Evolutionary conservation across 2,797 vertebrate species (phyloP).

Genomic region (Phyllotis vaccarum): DNA sequence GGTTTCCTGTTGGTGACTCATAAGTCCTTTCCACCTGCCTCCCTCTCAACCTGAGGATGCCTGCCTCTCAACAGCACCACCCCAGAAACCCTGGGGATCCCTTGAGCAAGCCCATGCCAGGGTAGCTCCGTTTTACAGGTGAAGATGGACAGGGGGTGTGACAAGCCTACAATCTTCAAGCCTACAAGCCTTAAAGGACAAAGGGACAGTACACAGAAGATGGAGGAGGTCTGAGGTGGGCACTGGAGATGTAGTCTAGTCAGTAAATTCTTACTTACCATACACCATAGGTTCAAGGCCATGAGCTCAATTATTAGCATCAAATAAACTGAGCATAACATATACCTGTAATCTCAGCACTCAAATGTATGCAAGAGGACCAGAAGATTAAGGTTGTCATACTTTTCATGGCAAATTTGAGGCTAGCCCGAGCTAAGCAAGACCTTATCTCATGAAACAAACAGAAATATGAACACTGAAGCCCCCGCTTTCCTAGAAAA

Average conservation of each 20-base stretch:
- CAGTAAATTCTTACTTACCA: neutral
- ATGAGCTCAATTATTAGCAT: neutral
- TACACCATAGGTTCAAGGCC: neutral
- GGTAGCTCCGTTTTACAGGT: neutral
- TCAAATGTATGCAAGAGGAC: neutral
- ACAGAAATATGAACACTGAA: neutral
- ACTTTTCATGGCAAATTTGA: neutral
- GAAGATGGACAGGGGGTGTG: neutral
- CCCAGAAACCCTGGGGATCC: neutral
- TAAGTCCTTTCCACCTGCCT: neutral
- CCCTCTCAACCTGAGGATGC: neutral
- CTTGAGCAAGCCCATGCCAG: neutral
- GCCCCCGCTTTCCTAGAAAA: neutral
- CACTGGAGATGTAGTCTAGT: too few species aligned
- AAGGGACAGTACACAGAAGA: neutral
- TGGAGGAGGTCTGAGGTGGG: too few species aligned
- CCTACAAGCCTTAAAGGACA: neutral
- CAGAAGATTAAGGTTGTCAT: neutral
- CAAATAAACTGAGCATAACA: neutral
- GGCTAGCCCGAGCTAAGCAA: neutral
- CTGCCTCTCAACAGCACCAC: rapidly evolving
- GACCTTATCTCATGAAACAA: neutral
- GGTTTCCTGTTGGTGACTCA: neutral
- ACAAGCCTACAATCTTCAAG: neutral
- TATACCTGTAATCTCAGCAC: neutral